Evolutionary conservation across 2,113 vertebrate species (phyloP), one percentile per base, ranked within the genome.

Genomic region (Centrocercus urophasianus): DNA sequence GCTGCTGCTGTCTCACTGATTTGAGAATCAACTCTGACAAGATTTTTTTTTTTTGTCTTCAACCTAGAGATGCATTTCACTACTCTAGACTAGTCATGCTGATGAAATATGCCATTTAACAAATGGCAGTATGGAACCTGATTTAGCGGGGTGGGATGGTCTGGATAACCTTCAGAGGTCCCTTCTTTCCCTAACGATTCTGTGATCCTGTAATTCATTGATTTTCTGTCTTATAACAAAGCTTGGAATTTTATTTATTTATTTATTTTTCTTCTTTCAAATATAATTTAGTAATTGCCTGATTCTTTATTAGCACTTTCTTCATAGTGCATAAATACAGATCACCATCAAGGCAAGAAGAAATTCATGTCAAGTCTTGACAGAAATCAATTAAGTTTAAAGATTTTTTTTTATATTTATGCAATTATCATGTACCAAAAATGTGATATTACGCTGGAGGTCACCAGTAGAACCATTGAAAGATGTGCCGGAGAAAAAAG

Each of bases 71-170:
- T 0, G 0, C 1, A 1, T 56, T 50, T 84, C 43, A 45, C 38
- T 71, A 1, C 52, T 85, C 78, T 21, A 40, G 69, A 22, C 28
- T 30, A 17, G 24, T 45, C 2, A 0, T 47, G 65, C 60, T 47
- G 56, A 38, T 59, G 56, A 70, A 77, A 57, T 0, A 0, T 0
- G 0, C 12, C 21, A 10, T 73, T 65, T 59, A 63, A 54, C 61
- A 77, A 56, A 36, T 28, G 42, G 47, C 47, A 48, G 47, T 48
- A 48, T 11, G 21, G 21, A 48, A 48, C 21, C 47, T 22, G 47
- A 11, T 48, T 48, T 22, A 48, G 47, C 10, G 11, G 21, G 47
- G 47, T 48, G 47, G 47, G 21, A 48, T 48, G 47, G 47, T 22
- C 21, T 48, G 47, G 47, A 12, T 48, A 22, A 48, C 47, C 47